A percentile compares a stretch with the other conserved stretches of the same genome.
phyloP scores from a whole-genome alignment of 2,797 vertebrate species.

The Tympanoctomys barrerae region DNA sequence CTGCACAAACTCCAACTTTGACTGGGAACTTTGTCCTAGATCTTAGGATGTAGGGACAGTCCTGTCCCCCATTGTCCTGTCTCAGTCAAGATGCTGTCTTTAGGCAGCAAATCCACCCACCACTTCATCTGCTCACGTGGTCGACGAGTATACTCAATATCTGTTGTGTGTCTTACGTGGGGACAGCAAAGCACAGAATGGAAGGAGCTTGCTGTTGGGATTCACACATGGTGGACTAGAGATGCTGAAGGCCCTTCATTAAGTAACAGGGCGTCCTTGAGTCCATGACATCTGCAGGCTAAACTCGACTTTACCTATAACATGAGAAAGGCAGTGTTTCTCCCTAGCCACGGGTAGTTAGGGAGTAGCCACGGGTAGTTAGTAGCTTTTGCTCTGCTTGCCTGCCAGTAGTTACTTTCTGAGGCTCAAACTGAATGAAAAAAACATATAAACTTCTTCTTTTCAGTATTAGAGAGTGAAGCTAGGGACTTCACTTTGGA shows the following conservation, averaged over 20 bases:
- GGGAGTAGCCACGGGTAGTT: too few relatives aligned
- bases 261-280: background rate
- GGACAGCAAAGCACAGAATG: background rate
- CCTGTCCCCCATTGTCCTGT: fast-evolving
- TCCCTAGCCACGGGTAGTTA: fast-evolving
- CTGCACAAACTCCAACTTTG: background rate
- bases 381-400: background rate
- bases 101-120: background rate
- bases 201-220: background rate
- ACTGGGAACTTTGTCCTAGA: background rate
- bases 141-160: background rate
- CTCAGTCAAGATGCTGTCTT: background rate
- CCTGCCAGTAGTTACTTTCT: background rate
- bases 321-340: background rate
- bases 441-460: background rate
- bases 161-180: background rate
- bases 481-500: background rate
- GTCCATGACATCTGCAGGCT: background rate
- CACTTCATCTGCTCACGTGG: background rate
- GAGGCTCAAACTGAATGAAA: slow-evolving; percentile 18
- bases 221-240: background rate
- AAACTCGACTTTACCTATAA: background rate
- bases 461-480: background rate
- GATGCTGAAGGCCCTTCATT: background rate
- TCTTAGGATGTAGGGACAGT: background rate